phyloP scores from a whole-genome alignment of 2,888 invertebrate species.

The Caenorhabditis afra region DNA sequence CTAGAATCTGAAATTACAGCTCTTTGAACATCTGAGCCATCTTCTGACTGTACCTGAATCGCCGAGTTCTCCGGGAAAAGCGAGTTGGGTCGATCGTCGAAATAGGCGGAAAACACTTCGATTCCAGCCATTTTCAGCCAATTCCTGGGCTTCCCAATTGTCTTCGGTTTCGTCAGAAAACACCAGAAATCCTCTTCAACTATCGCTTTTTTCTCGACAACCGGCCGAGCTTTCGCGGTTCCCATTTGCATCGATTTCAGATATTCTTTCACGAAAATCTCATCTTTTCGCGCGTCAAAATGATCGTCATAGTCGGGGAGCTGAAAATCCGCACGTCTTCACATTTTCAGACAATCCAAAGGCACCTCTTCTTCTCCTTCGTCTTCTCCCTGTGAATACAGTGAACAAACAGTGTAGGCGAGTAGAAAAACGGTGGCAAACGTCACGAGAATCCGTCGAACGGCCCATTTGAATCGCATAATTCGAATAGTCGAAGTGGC shows the following conservation, averaged over 20 bases:
- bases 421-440: not conserved
- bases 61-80: conserved; percentile 67
- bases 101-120: conserved; percentile 76
- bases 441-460: conserved; percentile 21
- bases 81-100: conserved; percentile 72
- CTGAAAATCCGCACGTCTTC: too few relatives aligned
- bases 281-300: conserved; percentile 42
- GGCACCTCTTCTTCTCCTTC: too few relatives aligned
- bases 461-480: conserved; percentile 44
- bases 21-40: too few relatives aligned
- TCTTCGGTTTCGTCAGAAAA: conserved; percentile 43
- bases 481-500: not conserved
- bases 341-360: too few relatives aligned
- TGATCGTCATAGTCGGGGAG: conserved; percentile 23
- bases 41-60: conserved; percentile 65
- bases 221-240: conserved; percentile 61
- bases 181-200: conserved; percentile 64
- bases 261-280: conserved; percentile 45
- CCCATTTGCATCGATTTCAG: conserved; percentile 46
- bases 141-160: conserved; percentile 18
- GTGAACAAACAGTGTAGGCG: not conserved
- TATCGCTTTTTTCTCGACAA: conserved; percentile 54
- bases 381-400: not conserved
- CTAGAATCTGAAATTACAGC: conserved; percentile 64
- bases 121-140: conserved; percentile 64